phyloP scores from a whole-genome alignment of 1,140 invertebrate genomes.

The Halesus radiatus region DNA sequence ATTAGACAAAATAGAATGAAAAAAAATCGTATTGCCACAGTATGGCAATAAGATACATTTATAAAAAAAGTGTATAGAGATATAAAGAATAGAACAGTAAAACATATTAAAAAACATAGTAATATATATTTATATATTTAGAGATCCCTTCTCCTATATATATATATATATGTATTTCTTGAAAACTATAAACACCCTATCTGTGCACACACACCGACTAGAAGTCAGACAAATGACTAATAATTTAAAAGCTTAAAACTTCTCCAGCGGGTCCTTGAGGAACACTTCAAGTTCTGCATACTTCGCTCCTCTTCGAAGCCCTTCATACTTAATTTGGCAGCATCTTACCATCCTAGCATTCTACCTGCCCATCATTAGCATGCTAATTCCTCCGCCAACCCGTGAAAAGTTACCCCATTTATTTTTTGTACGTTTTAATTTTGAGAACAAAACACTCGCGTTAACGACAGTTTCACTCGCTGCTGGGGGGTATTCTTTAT shows the following conservation, averaged over 20 bases:
- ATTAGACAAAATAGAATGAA: too few relatives aligned
- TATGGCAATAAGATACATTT: too few relatives aligned
- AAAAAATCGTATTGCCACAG: too few relatives aligned
- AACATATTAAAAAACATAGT: too few relatives aligned
- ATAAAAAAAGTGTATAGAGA: too few relatives aligned
- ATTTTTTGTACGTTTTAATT: constrained; percentile 46
- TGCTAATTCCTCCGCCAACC: constrained; percentile 45
- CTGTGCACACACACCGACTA: too few relatives aligned
- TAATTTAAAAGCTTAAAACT: constrained; percentile 57
- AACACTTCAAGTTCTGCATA: constrained; percentile 43
- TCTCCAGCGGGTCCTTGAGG: constrained; percentile 47
- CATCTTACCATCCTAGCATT: constrained; percentile 37
- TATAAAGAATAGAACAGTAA: too few relatives aligned
- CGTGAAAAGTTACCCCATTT: constrained; percentile 32
- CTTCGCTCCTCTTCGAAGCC: constrained; percentile 12
- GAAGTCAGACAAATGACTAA: constrained; percentile 34
- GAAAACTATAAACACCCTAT: too few relatives aligned
- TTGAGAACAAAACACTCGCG: constrained; percentile 54
- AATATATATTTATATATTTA: too few relatives aligned
- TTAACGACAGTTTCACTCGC: constrained; percentile 54
- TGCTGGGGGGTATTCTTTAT: constrained; percentile 35
- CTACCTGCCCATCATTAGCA: constrained; percentile 54
- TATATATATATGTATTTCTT: too few relatives aligned
- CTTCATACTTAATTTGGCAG: constrained; percentile 50
- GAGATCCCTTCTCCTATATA: too few relatives aligned